Conservation (phyloP, 2,888 invertebrate species). For the Galerucella calmariensis region DNA sequence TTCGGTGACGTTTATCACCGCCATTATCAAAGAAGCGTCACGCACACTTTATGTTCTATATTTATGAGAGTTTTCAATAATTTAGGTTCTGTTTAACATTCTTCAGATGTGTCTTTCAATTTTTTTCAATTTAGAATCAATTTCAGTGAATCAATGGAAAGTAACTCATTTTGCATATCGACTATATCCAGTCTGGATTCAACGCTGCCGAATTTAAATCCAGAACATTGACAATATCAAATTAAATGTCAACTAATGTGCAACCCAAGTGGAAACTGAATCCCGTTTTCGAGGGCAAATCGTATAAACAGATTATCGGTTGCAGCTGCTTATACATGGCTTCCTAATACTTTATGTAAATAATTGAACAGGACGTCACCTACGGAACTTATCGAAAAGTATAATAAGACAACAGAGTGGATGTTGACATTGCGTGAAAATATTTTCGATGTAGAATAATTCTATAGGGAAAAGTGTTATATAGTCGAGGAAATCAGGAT, state of each 20-base stretch:
- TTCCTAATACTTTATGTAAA: slow-evolving; percentile 48
- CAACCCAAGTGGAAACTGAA: slow-evolving; percentile 36
- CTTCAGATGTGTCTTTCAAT: too few relatives aligned
- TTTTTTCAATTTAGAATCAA: background rate
- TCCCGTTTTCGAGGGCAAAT: slow-evolving; percentile 38
- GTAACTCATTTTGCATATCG: slow-evolving; percentile 23
- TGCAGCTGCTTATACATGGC: slow-evolving; percentile 51
- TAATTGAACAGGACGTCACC: background rate
- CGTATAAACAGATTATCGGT: slow-evolving; percentile 51
- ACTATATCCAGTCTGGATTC: slow-evolving; percentile 27
- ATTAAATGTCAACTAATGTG: slow-evolving; percentile 36
- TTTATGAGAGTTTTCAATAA: background rate
- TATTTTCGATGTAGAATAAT: too few relatives aligned
- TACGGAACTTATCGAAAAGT: too few relatives aligned
- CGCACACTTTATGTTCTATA: slow-evolving; percentile 16
- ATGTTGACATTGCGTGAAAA: background rate
- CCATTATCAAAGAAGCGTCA: slow-evolving; percentile 26
- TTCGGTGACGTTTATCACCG: slow-evolving; percentile 26
- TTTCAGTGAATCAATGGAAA: background rate
- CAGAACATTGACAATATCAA: slow-evolving; percentile 7
- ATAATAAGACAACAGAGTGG: too few relatives aligned
- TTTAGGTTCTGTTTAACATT: background rate
- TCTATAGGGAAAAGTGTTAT: too few relatives aligned
- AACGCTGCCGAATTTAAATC: background rate
- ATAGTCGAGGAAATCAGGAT: too few relatives aligned